These are phyloP conservation scores for Rhegmatorhina hoffmannsi DNA, from an alignment of 2,113 vertebrate species.

Conservation along the genomic window DNA sequence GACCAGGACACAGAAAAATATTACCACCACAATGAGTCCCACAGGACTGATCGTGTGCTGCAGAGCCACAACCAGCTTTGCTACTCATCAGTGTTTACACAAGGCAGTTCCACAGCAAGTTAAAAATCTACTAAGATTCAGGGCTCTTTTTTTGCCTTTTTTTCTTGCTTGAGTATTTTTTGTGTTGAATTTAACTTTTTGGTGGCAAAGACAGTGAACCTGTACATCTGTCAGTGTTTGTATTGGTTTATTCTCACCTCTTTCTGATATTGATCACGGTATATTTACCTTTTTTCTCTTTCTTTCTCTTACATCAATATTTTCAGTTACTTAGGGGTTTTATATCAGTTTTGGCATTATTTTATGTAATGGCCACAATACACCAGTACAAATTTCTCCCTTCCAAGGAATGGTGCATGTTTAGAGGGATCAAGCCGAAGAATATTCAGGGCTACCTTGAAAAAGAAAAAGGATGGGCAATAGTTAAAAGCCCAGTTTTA, in stretches of 20 bases:
- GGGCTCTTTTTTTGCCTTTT: not conserved
- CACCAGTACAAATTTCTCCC: not conserved
- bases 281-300: not conserved
- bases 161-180: not conserved
- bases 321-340: not conserved
- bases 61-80: not conserved
- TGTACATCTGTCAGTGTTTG: not conserved
- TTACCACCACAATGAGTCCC: not conserved
- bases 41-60: rapidly evolving
- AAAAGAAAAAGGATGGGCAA: not conserved
- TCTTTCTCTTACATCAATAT: not conserved
- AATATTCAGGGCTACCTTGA: not conserved
- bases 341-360: not conserved
- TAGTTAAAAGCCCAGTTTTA: rapidly evolving
- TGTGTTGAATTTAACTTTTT: not conserved
- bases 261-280: not conserved
- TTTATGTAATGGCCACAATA: not conserved
- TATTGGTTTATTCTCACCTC: not conserved
- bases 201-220: not conserved
- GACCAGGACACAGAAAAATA: not conserved
- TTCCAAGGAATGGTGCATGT: not conserved
- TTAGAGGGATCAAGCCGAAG: not conserved
- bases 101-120: not conserved
- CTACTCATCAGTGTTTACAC: not conserved
- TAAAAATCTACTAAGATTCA: not conserved